phyloP scores from a whole-genome alignment of 2,797 vertebrate genomes.

The Coluber constrictor region DNA sequence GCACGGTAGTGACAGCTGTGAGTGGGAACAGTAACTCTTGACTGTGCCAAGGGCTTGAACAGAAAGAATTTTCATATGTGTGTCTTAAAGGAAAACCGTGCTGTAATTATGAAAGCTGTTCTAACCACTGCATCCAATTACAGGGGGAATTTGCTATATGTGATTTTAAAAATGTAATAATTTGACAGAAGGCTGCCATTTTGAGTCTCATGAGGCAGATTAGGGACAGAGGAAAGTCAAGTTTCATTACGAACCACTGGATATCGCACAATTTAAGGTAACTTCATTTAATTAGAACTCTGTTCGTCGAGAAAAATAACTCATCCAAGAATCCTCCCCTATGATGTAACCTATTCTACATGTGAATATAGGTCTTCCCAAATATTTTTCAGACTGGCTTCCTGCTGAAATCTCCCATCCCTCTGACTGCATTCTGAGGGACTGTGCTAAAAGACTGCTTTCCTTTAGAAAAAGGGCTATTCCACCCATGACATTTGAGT shows the following conservation, averaged over 20 bases:
- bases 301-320: conserved; percentile 31
- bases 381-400: conserved; percentile 41
- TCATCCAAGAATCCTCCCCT: conserved; percentile 52
- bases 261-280: conserved; percentile 51
- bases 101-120: conserved; percentile 58
- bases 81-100: conserved; percentile 54
- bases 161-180: conserved; percentile 52
- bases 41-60: conserved; percentile 56
- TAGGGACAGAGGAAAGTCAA: conserved; percentile 35
- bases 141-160: conserved; percentile 49
- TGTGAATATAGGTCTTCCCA: conserved; percentile 50
- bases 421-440: conserved; percentile 29
- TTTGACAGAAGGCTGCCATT: conserved; percentile 48
- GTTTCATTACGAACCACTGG: conserved; percentile 25
- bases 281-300: conserved; percentile 50
- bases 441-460: conserved; percentile 54
- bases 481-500: conserved; percentile 42
- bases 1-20: conserved; percentile 59
- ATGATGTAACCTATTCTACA: conserved; percentile 41
- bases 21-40: conserved; percentile 60
- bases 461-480: conserved; percentile 24
- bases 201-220: conserved; percentile 51
- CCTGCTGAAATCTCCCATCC: conserved; percentile 5
- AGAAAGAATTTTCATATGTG: conserved; percentile 55
- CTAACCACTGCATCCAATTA: conserved; percentile 58